These are phyloP conservation scores for Phortica magna DNA, from an alignment of 2,888 invertebrate species.

Conservation along the genomic window DNA sequence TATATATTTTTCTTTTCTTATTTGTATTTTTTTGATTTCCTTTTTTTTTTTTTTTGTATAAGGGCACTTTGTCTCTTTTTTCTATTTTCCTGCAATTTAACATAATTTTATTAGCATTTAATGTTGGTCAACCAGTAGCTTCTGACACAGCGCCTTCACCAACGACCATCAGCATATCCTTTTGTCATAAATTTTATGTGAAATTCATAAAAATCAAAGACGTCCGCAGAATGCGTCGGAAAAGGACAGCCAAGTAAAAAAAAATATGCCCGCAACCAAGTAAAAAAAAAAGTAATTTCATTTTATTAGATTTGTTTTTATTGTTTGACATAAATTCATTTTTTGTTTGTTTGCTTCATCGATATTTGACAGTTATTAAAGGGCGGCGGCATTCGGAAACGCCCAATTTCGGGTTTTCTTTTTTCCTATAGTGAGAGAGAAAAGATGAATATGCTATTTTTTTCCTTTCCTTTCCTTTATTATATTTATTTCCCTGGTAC, in stretches of 20 bases:
- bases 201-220: conserved; percentile 31
- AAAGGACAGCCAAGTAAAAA: background rate
- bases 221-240: background rate
- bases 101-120: conserved; percentile 30
- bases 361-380: conserved; percentile 66
- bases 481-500: too few species aligned
- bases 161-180: background rate
- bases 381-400: conserved; percentile 56
- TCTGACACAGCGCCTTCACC: background rate
- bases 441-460: background rate
- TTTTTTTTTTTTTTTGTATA: background rate
- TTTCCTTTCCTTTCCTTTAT: background rate
- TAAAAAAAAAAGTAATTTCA: conserved; percentile 19
- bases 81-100: conserved; percentile 9
- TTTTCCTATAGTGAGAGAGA: background rate
- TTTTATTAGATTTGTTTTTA: conserved; percentile 67
- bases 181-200: conserved; percentile 23
- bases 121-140: conserved; percentile 18
- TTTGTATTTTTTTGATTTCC: background rate
- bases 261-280: conserved; percentile 26
- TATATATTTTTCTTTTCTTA: conserved; percentile 7
- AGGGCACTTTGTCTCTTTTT: background rate
- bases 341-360: conserved; percentile 50
- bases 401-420: conserved; percentile 51
- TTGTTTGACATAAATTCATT: conserved; percentile 63